Evolutionary conservation across 2,113 vertebrate species (phyloP).

Genomic region (Glareola pratincola): DNA sequence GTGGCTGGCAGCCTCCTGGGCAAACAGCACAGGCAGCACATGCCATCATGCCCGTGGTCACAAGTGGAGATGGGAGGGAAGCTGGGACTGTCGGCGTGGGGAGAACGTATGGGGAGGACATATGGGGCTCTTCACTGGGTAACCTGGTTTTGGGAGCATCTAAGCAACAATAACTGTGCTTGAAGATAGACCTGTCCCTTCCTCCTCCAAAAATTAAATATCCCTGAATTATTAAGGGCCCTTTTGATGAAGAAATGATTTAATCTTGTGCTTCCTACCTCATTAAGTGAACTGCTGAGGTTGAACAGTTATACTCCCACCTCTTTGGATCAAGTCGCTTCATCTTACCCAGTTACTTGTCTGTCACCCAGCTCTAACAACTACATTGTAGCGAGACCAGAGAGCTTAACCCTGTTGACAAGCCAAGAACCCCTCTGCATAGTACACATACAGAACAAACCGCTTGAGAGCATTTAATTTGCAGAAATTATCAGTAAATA

Average conservation of each 20-base stretch:
- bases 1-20: background rate
- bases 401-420: background rate
- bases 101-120: background rate
- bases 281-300: background rate
- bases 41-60: background rate
- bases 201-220: background rate
- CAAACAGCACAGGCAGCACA: rapidly evolving
- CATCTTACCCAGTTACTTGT: background rate
- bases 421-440: background rate
- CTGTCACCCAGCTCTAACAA: background rate
- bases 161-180: background rate
- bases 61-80: background rate
- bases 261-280: background rate
- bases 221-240: background rate
- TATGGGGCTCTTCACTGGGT: background rate
- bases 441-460: background rate
- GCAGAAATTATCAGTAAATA: background rate
- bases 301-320: background rate
- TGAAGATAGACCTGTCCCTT: background rate
- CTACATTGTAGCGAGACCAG: too few species aligned
- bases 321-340: background rate
- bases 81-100: rapidly evolving
- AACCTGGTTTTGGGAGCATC: background rate
- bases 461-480: background rate
- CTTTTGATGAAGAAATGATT: background rate